Evolutionary conservation across 2,113 vertebrate genomes (phyloP).

Genomic region (Piprites chloris): DNA sequence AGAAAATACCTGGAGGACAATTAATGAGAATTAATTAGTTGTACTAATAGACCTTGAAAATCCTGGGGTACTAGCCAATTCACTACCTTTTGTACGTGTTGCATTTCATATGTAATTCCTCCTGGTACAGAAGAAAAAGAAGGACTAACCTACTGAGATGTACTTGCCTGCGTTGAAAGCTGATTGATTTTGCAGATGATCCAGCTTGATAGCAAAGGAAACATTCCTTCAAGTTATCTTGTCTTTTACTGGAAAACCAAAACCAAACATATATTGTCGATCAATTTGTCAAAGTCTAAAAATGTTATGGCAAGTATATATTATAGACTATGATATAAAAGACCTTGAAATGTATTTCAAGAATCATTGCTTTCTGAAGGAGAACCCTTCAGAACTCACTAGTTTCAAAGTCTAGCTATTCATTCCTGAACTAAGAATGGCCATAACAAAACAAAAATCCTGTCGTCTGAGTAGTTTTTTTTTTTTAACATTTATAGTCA

Average conservation of each 20-base stretch:
- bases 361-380: neutral
- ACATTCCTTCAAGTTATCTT: neutral
- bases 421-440: neutral
- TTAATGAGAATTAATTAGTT: slow-evolving; percentile 2
- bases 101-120: neutral
- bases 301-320: neutral
- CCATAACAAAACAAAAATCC: neutral
- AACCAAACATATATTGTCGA: neutral
- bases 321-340: neutral
- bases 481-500: neutral
- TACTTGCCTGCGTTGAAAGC: neutral
- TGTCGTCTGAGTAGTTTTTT: neutral
- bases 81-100: neutral
- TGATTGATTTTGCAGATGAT: neutral
- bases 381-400: neutral
- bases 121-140: neutral
- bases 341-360: neutral
- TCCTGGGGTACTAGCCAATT: neutral
- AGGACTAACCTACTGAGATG: neutral
- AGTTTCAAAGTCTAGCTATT: neutral
- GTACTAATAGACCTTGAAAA: neutral
- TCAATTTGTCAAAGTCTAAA: neutral
- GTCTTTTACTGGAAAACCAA: neutral
- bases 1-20: neutral
- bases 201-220: neutral